phyloP scores from a whole-genome alignment of 2,888 invertebrate genomes.

The Elegia similella region DNA sequence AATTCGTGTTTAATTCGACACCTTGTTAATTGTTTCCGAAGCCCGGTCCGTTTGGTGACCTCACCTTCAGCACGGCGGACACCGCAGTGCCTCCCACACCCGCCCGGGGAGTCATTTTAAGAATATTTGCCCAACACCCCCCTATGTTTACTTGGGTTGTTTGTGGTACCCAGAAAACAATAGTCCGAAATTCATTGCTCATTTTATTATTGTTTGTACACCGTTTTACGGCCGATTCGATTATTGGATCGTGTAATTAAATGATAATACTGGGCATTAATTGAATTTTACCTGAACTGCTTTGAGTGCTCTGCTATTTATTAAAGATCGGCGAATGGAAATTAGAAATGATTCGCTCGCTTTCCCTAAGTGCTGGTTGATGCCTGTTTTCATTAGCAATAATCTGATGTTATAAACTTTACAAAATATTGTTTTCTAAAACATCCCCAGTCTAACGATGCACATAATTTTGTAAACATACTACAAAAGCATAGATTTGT shows the following conservation, averaged over 20 bases:
- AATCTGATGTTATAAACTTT: slow-evolving; percentile 5
- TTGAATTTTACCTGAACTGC: slow-evolving; percentile 74
- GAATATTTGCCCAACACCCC: slow-evolving; percentile 77
- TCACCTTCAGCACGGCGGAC: slow-evolving; percentile 59
- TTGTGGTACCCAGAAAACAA: slow-evolving; percentile 81
- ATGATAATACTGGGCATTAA: slow-evolving; percentile 80
- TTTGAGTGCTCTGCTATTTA: slow-evolving; percentile 49
- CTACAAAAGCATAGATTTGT: too few relatives aligned
- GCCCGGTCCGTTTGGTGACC: slow-evolving; percentile 77
- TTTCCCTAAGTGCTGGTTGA: slow-evolving; percentile 11
- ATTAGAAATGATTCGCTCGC: slow-evolving; percentile 21
- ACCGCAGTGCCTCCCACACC: slow-evolving; percentile 51
- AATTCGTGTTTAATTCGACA: slow-evolving; percentile 82
- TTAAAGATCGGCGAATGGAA: slow-evolving; percentile 33
- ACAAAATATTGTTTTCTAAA: slow-evolving; percentile 13
- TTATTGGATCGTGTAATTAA: slow-evolving; percentile 80
- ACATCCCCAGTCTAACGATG: neutral
- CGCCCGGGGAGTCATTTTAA: slow-evolving; percentile 74
- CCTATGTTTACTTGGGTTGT: slow-evolving; percentile 77
- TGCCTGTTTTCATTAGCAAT: slow-evolving; percentile 14
- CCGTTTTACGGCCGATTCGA: slow-evolving; percentile 79
- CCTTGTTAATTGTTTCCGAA: slow-evolving; percentile 81
- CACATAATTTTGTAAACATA: too few relatives aligned
- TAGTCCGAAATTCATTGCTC: slow-evolving; percentile 81
- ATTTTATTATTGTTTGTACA: slow-evolving; percentile 81